Evolutionary conservation across 1,140 invertebrate species (phyloP).

Genomic region (Trichogramma pretiosum): DNA sequence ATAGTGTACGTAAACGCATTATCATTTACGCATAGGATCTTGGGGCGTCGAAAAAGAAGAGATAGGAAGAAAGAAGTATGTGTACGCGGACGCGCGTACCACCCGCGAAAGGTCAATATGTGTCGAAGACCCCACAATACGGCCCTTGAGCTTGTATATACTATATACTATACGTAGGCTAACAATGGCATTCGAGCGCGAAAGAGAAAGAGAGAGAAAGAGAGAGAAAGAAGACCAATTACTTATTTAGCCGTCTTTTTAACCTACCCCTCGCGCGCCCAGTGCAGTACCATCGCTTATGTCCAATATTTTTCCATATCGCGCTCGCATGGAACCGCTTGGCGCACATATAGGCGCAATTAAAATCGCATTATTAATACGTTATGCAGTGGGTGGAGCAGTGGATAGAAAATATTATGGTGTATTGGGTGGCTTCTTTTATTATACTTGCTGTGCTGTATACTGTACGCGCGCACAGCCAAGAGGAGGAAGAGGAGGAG

Average conservation of each 20-base stretch:
- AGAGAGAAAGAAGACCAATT: constrained; percentile 10
- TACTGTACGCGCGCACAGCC: too few relatives aligned
- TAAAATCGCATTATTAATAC: constrained; percentile 19
- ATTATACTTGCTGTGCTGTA: neutral
- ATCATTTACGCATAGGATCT: too few relatives aligned
- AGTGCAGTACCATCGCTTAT: neutral
- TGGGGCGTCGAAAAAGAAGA: constrained; percentile 5
- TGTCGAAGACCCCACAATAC: constrained; percentile 20
- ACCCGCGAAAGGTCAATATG: constrained; percentile 13
- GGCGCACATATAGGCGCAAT: constrained; percentile 2
- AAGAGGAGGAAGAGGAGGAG: too few relatives aligned
- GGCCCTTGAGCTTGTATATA: too few relatives aligned
- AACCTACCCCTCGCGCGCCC: neutral
- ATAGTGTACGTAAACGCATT: too few relatives aligned
- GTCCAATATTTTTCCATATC: constrained; percentile 12
- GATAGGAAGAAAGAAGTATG: neutral
- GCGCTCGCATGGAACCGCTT: too few relatives aligned
- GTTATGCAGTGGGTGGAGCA: too few relatives aligned
- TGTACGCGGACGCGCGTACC: constrained; percentile 1
- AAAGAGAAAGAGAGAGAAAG: neutral
- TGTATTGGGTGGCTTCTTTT: constrained; percentile 4
- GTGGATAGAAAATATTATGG: too few relatives aligned
- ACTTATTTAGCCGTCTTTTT: constrained; percentile 17
- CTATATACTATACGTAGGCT: neutral
- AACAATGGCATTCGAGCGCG: constrained; percentile 4